Evolutionary conservation across 2,888 invertebrate genomes (phyloP), one percentile per base, ranked within the genome.

Genomic region (Danaus chrysippus): DNA sequence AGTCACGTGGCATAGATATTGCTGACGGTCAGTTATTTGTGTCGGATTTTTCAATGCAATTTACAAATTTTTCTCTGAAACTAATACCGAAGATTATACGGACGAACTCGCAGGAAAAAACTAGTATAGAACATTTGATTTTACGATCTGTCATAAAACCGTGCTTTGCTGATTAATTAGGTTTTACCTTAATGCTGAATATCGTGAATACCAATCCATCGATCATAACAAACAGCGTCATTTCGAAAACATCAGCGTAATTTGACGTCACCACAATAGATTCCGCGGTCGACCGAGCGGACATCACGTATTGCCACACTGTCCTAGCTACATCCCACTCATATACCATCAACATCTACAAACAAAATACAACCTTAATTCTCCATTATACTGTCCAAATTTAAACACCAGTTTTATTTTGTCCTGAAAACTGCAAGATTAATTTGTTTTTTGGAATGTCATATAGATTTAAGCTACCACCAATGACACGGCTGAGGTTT

Each of bases 221-320:
- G 17, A 49, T 49, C 49, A 49, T 49, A 5, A 15, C 49, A 49
- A 42, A 52, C 58, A 60, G 11, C 60, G 56, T 61, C 58, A 61
- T 63, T 65, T 59, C 56, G 61, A 61, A 63, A 63, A 66, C 65
- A 62, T 61, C 62, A 61, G 58, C 62, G 68, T 67, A 70, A 71
- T 71, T 70, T 67, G 65, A 67, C 58, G 65, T 54, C 60, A 64
- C 72, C 69, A 56, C 70, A 70, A 63, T 56, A 63, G 65, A 72
- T 71, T 70, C 70, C 68, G 72, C 67, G 72, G 71, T 67, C 64
- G 60, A 63, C 69, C 69, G 58, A 46, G 54, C 62, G 66, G 64
- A 63, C 66, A 63, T 66, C 63, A 49, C 49, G 59, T 42, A 10
- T 63, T 56, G 61, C 62, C 63, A 55, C 67, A 59, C 17, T 12